Evolutionary conservation across 2,797 vertebrate genomes (phyloP).

Genomic region (Pangasius mekongensis): DNA sequence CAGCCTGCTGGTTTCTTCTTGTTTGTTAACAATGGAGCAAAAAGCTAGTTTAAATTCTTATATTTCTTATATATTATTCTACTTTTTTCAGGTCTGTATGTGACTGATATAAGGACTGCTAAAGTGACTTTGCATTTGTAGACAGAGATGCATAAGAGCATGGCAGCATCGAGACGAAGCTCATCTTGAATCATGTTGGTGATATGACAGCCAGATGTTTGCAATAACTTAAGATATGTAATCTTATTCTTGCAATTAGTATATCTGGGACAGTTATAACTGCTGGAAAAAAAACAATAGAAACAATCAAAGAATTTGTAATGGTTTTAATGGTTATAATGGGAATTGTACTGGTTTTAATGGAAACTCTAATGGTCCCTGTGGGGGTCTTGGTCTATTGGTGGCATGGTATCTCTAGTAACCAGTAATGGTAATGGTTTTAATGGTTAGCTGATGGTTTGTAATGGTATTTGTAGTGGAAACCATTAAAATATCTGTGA

Average conservation of each 20-base stretch:
- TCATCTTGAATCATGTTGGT: background rate
- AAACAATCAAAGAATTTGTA: too few species aligned
- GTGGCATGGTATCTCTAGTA: too few species aligned
- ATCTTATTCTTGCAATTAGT: background rate
- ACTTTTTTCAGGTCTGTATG: background rate
- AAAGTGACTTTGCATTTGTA: background rate
- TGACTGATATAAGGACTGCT: background rate
- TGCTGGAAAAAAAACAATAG: too few species aligned
- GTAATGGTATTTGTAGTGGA: too few species aligned
- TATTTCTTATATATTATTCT: too few species aligned
- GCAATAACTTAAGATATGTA: background rate
- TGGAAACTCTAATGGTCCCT: too few species aligned
- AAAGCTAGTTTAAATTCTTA: background rate
- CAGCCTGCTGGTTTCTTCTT: background rate
- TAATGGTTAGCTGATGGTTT: too few species aligned
- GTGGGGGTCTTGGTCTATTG: too few species aligned
- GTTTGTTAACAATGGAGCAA: background rate
- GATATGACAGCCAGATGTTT: background rate
- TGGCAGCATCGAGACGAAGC: background rate
- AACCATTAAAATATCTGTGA: too few species aligned
- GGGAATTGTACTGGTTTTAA: too few species aligned
- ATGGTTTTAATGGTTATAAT: too few species aligned
- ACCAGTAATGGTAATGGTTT: too few species aligned
- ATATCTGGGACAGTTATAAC: background rate
- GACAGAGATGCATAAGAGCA: background rate